Percentiles rank a stretch among this genome's conserved stretches.
Evolutionary conservation across 2,797 vertebrate species (phyloP).

Genomic region (Acanthurus tractus): DNA sequence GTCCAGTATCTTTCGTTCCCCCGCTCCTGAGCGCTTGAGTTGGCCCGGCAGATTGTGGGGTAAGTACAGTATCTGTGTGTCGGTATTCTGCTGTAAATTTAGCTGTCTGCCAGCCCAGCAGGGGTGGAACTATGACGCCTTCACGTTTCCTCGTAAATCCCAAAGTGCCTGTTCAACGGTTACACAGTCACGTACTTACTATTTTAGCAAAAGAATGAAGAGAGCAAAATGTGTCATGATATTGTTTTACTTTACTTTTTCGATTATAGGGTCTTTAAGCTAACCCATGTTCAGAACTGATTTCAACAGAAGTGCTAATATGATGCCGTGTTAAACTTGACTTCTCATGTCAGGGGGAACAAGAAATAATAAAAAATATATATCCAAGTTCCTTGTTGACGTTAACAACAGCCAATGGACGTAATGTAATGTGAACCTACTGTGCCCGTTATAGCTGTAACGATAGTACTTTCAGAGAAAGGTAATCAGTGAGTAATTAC

Average conservation of each 20-base stretch:
- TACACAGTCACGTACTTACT: neutral
- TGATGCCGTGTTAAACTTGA: neutral
- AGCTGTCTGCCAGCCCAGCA: constrained; percentile 64
- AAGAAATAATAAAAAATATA: neutral
- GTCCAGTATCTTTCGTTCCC: neutral
- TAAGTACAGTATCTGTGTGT: constrained; percentile 29
- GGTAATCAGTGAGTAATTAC: too few species aligned
- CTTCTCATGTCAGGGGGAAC: too few species aligned
- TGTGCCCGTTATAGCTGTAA: neutral
- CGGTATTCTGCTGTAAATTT: constrained; percentile 58
- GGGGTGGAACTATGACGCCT: constrained; percentile 72
- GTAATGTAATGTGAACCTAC: neutral
- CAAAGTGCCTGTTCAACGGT: accelerated
- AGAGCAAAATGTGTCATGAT: neutral
- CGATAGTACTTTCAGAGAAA: neutral
- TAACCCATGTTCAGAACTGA: neutral
- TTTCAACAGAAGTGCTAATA: neutral
- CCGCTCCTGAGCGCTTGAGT: neutral
- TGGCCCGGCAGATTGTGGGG: neutral
- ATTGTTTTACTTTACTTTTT: neutral
- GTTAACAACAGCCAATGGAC: neutral
- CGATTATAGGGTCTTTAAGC: neutral
- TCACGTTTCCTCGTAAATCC: constrained; percentile 59
- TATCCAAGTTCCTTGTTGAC: neutral
- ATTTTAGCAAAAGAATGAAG: neutral